Conservation (phyloP, 2,113 vertebrate species). For the Oxyruncus cristatus region DNA sequence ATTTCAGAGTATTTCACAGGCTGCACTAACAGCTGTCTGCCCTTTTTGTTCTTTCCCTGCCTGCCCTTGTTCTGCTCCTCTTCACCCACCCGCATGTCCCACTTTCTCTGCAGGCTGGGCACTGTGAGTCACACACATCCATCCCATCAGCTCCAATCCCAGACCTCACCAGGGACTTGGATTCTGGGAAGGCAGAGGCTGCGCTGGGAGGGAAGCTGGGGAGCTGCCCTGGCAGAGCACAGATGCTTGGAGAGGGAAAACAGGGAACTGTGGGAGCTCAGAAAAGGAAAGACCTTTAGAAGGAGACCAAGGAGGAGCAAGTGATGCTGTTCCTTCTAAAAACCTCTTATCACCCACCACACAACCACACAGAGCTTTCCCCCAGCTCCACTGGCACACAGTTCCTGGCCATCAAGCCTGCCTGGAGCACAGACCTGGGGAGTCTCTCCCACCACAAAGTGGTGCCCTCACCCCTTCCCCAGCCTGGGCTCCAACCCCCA, state of each 20-base stretch:
- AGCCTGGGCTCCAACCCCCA: background rate
- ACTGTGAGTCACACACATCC: background rate
- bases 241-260: background rate
- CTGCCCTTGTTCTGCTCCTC: background rate
- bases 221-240: background rate
- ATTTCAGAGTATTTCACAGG: background rate
- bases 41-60: background rate
- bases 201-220: background rate
- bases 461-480: background rate
- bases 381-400: background rate
- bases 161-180: background rate
- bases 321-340: background rate
- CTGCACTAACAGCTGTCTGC: background rate
- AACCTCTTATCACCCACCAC: background rate
- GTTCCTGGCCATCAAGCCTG: background rate
- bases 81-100: background rate
- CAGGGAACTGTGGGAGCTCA: rapidly evolving
- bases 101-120: background rate
- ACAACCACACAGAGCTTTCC: background rate
- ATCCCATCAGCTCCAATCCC: background rate
- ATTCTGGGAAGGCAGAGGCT: background rate
- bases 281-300: background rate
- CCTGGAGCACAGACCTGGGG: background rate
- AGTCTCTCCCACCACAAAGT: background rate
- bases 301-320: background rate